phyloP scores from a whole-genome alignment of 2,888 invertebrate species.

The Nysson spinosus region DNA sequence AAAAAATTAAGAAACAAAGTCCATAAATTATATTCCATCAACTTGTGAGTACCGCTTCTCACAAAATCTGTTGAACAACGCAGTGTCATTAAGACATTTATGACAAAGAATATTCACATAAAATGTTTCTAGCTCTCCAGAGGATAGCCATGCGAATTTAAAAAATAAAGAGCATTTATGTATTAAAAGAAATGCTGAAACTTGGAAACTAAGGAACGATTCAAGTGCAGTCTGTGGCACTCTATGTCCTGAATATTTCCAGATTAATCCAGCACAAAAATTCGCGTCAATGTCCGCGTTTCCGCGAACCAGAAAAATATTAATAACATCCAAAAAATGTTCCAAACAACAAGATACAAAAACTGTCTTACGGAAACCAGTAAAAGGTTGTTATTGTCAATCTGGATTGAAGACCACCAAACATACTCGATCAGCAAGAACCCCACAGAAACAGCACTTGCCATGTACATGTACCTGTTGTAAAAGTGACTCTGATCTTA shows the following conservation, averaged over 20 bases:
- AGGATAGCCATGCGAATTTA: conserved; percentile 5
- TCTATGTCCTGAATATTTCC: conserved; percentile 46
- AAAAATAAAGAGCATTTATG: neutral
- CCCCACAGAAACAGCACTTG: conserved; percentile 28
- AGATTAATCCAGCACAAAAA: neutral
- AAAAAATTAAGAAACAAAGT: conserved; percentile 44
- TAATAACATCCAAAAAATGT: conserved; percentile 59
- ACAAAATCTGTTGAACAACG: neutral
- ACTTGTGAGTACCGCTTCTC: conserved; percentile 52
- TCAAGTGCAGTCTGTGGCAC: conserved; percentile 42
- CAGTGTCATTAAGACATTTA: neutral
- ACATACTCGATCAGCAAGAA: conserved; percentile 36
- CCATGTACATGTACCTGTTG: conserved; percentile 49
- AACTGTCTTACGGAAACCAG: conserved; percentile 52
- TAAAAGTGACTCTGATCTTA: conserved; percentile 36
- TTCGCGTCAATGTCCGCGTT: conserved; percentile 33
- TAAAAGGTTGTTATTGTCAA: conserved; percentile 68
- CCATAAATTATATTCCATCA: conserved; percentile 32
- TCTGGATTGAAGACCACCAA: conserved; percentile 42
- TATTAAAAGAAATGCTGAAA: conserved; percentile 7
- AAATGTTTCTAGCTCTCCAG: conserved; percentile 18
- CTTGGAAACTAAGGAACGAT: conserved; percentile 59
- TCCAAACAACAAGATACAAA: neutral
- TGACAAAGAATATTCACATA: neutral
- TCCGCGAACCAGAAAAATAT: conserved; percentile 47